A percentile compares a stretch with the other conserved stretches of the same genome.
Evolutionary conservation across 2,888 invertebrate species (phyloP).

Genomic region (Drosophila ezoana): DNA sequence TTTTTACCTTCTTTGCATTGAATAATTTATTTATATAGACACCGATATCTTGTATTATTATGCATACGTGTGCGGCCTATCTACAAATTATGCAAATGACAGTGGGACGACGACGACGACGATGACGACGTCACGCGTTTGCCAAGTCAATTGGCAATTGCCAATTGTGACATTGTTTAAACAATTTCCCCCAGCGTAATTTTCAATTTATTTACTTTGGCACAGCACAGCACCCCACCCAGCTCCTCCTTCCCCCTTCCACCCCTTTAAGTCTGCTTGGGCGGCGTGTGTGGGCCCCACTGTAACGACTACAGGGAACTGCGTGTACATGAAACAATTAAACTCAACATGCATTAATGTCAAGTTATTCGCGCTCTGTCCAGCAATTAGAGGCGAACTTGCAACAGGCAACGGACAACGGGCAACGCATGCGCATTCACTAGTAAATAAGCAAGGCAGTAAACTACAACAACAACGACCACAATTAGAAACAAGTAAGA

Average conservation of each 20-base stretch:
- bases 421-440: slow-evolving; percentile 63
- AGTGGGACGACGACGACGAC: slow-evolving; percentile 63
- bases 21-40: slow-evolving; percentile 53
- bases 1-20: slow-evolving; percentile 44
- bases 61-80: slow-evolving; percentile 57
- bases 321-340: slow-evolving; percentile 77
- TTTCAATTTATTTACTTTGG: slow-evolving; percentile 49
- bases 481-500: slow-evolving; percentile 2
- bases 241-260: neutral
- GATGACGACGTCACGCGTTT: slow-evolving; percentile 43
- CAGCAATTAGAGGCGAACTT: slow-evolving; percentile 69
- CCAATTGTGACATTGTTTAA: slow-evolving; percentile 68
- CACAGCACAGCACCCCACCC: slow-evolving; percentile 10
- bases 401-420: slow-evolving; percentile 26
- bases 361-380: slow-evolving; percentile 77
- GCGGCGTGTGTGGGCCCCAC: slow-evolving; percentile 48
- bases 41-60: slow-evolving; percentile 55
- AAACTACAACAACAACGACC: slow-evolving; percentile 25
- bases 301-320: slow-evolving; percentile 56
- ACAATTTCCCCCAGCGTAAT: slow-evolving; percentile 56
- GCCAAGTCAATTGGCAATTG: slow-evolving; percentile 55
- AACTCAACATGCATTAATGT: slow-evolving; percentile 80
- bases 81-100: slow-evolving; percentile 74
- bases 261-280: neutral
- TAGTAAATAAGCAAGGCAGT: slow-evolving; percentile 61